Evolutionary conservation across 2,797 vertebrate genomes (phyloP).

Genomic region (Sebastes hopkinsi): DNA sequence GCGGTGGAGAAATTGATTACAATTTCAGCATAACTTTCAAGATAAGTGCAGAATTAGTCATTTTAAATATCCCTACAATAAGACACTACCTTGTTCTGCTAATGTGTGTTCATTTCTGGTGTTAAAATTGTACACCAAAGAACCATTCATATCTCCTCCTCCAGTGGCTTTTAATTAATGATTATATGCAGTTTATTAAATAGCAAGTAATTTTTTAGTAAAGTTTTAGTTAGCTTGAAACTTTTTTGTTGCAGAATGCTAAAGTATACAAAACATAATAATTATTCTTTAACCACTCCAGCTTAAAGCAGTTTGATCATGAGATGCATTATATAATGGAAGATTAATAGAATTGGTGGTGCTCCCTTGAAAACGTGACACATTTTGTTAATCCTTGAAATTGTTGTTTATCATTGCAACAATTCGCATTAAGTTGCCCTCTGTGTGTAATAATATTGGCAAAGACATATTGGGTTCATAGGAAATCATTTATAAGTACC

Average conservation of each 20-base stretch:
- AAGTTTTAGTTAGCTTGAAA: background rate
- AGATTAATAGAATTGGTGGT: constrained; percentile 66
- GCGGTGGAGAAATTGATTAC: background rate
- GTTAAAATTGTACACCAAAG: background rate
- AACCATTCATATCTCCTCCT: background rate
- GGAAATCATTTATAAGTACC: background rate
- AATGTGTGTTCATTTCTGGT: background rate
- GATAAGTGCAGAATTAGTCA: background rate
- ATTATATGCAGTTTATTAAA: background rate
- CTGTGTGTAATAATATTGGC: constrained; percentile 50
- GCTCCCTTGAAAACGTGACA: constrained; percentile 77
- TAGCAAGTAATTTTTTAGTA: background rate
- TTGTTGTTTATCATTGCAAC: constrained; percentile 79
- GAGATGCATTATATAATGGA: background rate
- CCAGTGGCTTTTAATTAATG: background rate
- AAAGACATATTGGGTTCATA: background rate
- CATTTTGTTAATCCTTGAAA: constrained; percentile 70
- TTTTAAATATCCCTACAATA: background rate
- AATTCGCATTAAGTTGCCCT: constrained; percentile 78
- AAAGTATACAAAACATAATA: background rate
- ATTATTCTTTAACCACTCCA: background rate
- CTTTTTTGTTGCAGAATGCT: background rate
- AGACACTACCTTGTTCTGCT: background rate
- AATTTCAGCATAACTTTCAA: background rate
- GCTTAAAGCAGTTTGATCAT: background rate